A percentile compares a stretch with the other conserved stretches of the same genome.
phyloP scores from a whole-genome alignment of 2,888 invertebrate genomes.

The Panopea generosa region DNA sequence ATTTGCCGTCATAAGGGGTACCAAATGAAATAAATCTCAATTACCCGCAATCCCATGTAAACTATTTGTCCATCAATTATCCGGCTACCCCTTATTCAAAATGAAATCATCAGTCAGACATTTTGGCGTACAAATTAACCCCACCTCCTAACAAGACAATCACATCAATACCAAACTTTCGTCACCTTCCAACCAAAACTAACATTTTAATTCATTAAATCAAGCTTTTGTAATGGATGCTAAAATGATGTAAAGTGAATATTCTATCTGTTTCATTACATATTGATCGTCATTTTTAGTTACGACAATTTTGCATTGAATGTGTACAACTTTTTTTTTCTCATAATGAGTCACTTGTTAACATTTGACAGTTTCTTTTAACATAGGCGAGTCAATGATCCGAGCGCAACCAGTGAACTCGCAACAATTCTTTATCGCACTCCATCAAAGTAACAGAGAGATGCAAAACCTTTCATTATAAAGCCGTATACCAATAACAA shows the following conservation, averaged over 20 bases:
- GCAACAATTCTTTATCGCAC: slow-evolving; percentile 35
- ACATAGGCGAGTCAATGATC: slow-evolving; percentile 1
- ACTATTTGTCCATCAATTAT: background rate
- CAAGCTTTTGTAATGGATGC: background rate
- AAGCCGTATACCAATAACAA: slow-evolving; percentile 22
- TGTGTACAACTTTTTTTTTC: background rate
- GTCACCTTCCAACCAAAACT: background rate
- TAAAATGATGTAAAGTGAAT: background rate
- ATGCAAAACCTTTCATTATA: slow-evolving; percentile 30
- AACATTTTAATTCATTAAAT: background rate
- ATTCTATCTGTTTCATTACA: background rate
- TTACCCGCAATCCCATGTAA: background rate
- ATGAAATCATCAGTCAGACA: slow-evolving; percentile 20
- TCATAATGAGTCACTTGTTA: background rate
- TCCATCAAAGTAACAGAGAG: slow-evolving; percentile 17
- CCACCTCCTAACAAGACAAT: slow-evolving; percentile 5
- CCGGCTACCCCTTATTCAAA: slow-evolving; percentile 3
- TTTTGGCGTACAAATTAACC: slow-evolving; percentile 11
- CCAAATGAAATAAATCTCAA: background rate
- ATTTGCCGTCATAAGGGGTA: no score
- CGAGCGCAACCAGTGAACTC: slow-evolving; percentile 7
- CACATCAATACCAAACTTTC: background rate
- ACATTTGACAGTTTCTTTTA: background rate
- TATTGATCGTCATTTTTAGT: background rate
- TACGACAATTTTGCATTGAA: background rate